Percentiles rank a stretch among this genome's conserved stretches.
These are phyloP conservation scores for Lasioglossum baleicum DNA, from an alignment of 1,140 invertebrate species.

Conservation along the genomic window DNA sequence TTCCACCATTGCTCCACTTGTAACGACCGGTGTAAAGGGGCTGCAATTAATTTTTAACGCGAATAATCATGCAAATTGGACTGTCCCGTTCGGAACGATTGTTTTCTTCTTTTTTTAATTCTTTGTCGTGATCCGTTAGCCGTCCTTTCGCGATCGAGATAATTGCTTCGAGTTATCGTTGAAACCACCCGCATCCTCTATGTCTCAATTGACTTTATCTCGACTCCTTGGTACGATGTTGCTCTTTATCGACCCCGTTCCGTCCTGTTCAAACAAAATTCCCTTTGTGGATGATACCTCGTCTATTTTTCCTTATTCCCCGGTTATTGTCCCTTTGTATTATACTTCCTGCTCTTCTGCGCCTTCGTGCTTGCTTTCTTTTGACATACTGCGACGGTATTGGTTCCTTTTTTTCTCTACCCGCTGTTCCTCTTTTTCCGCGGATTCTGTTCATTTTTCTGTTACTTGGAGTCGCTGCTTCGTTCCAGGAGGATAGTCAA, in stretches of 20 bases:
- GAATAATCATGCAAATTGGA: too few species aligned
- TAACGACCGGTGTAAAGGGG: too few species aligned
- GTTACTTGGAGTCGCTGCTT: neutral
- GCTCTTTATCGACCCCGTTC: neutral
- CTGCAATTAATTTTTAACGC: too few species aligned
- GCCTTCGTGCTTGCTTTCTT: neutral
- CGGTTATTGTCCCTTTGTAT: neutral
- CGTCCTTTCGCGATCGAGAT: neutral
- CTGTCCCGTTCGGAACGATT: neutral
- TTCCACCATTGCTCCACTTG: too few species aligned
- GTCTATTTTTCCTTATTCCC: neutral
- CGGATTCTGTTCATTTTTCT: neutral
- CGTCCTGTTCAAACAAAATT: neutral
- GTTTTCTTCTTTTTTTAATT: neutral
- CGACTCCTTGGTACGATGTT: too few species aligned
- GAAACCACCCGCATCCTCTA: too few species aligned
- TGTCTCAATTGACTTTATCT: too few species aligned
- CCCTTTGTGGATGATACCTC: neutral
- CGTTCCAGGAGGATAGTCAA: too few species aligned
- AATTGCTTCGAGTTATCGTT: neutral
- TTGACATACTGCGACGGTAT: neutral
- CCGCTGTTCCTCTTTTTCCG: neutral
- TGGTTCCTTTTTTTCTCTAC: neutral
- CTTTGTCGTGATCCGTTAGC: neutral
- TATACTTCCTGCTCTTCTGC: neutral